Evolutionary conservation across 1,140 invertebrate genomes (phyloP), one percentile per base, ranked within the genome.

Genomic region (Heliothis virescens): DNA sequence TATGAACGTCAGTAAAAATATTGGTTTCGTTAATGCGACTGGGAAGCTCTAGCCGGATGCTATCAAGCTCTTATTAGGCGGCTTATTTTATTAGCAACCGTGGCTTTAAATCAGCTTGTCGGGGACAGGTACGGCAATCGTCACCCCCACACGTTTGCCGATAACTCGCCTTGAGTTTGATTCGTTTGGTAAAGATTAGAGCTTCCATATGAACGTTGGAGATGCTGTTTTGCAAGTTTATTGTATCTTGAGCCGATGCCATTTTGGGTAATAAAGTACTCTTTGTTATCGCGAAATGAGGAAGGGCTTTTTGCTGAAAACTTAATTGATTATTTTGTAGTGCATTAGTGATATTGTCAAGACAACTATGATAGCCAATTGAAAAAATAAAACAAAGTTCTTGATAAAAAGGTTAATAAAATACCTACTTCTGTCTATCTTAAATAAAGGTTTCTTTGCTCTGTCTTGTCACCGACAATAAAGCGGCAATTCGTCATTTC

Each of bases 41-140:
- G 47, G 71, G 10, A 74, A 60, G 67, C 67, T 57, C 63, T 76
- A 18, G 11, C 18, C 60, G 69, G 59, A 73, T 73, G 81, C 77
- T 81, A 85, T 83, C 81, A 75, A 75, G 80, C 81, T 85, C 84
- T 90, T 88, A 89, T 89, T 90, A 89, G 85, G 83, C 82, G 87
- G 85, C 83, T 88, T 89, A 90, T 88, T 90, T 89, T 89, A 90
- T 89, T 89, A 90, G 80, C 81, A 83, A 80, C 79, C 82, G 79
- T 76, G 82, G 85, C 79, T 87, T 88, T 90, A 89, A 90, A 90
- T 90, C 86, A 88, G 82, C 83, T 82, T 65, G 82, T 73, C 74
- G 81, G 72, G 81, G 84, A 86, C 88, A 90, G 87, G 88, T 88
- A 83, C 85, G 59, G 82, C 81, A 79, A 85, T 87, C 82, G 83